phyloP scores from a whole-genome alignment of 1,140 invertebrate species.

The Diploscapter pachys region DNA sequence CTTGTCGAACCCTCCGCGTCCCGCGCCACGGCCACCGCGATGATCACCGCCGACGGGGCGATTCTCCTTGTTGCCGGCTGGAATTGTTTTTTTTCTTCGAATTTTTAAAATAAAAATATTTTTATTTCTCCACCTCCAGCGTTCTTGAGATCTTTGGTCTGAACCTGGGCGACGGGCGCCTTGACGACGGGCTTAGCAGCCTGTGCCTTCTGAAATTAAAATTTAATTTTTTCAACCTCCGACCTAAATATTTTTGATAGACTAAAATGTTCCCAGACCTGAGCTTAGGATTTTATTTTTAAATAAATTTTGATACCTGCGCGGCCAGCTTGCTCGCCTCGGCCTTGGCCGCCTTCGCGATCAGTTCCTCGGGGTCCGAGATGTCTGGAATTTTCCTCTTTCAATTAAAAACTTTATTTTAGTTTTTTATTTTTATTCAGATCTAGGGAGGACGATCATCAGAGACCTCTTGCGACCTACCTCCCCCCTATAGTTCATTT shows the following conservation, averaged over 20 bases:
- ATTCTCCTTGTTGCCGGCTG: conserved; percentile 30
- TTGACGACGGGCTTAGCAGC: conserved; percentile 29
- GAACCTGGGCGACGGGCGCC: background rate
- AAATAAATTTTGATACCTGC: conserved; percentile 2
- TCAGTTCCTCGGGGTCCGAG: conserved; percentile 36
- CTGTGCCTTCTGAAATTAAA: conserved; percentile 16
- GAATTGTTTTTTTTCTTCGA: background rate
- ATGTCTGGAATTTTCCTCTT: conserved; percentile 12
- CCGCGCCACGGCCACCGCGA: conserved; percentile 26
- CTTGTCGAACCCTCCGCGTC: conserved; percentile 35
- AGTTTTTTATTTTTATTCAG: background rate
- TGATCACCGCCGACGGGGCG: conserved; percentile 19
- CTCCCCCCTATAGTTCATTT: too few species aligned
- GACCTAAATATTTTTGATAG: too few species aligned
- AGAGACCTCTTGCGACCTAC: too few species aligned
- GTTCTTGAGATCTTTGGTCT: conserved; percentile 8
- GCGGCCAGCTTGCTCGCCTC: conserved; percentile 35
- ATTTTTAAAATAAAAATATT: background rate
- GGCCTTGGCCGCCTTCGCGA: conserved; percentile 32
- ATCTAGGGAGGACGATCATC: too few species aligned
- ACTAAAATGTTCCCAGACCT: too few species aligned
- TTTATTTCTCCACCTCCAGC: conserved; percentile 16
- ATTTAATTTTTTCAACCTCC: too few species aligned
- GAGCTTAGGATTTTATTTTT: too few species aligned
- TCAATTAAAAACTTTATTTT: background rate